Conservation (phyloP, 2,113 vertebrate species). For the Nematolebias whitei region DNA sequence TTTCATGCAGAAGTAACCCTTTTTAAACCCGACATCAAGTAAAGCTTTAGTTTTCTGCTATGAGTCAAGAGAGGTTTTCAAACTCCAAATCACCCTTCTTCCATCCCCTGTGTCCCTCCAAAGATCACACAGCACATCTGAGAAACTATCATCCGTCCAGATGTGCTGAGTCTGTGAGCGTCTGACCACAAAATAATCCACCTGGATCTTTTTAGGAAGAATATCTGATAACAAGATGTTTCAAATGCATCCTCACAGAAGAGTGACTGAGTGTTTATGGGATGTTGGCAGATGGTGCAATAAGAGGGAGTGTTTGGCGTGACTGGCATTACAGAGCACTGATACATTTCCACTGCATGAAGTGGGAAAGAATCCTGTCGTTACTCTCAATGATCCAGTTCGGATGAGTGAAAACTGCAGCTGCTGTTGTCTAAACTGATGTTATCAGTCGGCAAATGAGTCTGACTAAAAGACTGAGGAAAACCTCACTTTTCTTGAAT, state of each 20-base stretch:
- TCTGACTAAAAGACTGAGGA: slow-evolving; percentile 1
- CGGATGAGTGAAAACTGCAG: slow-evolving; percentile 60
- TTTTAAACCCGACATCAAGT: not conserved
- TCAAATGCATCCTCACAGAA: slow-evolving; percentile 5
- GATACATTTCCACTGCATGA: slow-evolving; percentile 63
- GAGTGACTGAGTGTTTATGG: slow-evolving; percentile 22
- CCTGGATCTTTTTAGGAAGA: slow-evolving; percentile 2
- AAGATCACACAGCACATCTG: slow-evolving; percentile 6
- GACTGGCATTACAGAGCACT: slow-evolving; percentile 22
- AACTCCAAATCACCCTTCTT: slow-evolving; percentile 28
- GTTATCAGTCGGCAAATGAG: slow-evolving; percentile 5
- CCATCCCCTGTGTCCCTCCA: slow-evolving; percentile 50
- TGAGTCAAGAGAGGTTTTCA: slow-evolving; percentile 45
- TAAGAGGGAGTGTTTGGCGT: slow-evolving; percentile 37
- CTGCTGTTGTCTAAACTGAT: slow-evolving; percentile 25
- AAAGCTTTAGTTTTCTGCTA: slow-evolving; percentile 10
- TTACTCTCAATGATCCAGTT: slow-evolving; percentile 55
- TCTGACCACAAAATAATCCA: slow-evolving; percentile 2
- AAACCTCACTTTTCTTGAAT: not conserved
- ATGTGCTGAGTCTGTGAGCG: slow-evolving; percentile 19
- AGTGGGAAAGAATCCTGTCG: slow-evolving; percentile 57
- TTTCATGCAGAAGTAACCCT: not conserved
- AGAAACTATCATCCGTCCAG: slow-evolving; percentile 47
- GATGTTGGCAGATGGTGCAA: slow-evolving; percentile 9
- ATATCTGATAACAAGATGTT: slow-evolving; percentile 16